Conservation (phyloP, 2,113 vertebrate genomes). For the Micronycteris hirsuta region DNA sequence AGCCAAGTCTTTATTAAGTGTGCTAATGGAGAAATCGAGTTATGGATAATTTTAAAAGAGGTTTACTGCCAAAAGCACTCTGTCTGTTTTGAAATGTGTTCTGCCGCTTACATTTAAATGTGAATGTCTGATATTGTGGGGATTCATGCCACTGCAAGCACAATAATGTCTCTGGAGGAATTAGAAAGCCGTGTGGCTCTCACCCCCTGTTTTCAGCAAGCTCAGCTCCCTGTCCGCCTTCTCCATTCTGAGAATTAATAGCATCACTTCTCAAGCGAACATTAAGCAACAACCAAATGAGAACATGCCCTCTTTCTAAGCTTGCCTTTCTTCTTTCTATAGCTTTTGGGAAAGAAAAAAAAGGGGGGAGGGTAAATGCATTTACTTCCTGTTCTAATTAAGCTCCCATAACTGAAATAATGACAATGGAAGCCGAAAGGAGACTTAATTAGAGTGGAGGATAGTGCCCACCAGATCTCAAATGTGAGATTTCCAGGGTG, state of each 20-base stretch:
- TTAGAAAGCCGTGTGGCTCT: background rate
- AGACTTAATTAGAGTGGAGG: constrained; percentile 2
- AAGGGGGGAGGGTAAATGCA: background rate
- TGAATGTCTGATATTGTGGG: background rate
- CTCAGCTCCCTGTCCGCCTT: background rate
- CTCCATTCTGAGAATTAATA: background rate
- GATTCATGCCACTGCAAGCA: background rate
- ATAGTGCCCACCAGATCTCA: background rate
- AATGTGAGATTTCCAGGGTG: background rate
- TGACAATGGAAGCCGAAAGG: background rate
- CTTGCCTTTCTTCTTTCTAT: background rate
- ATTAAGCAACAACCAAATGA: background rate
- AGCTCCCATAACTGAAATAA: background rate
- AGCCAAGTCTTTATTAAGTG: constrained; percentile 57
- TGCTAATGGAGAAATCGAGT: constrained; percentile 55
- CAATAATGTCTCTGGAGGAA: background rate
- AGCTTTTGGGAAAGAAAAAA: background rate
- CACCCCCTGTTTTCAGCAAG: background rate
- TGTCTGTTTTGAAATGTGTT: constrained; percentile 12
- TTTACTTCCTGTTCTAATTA: constrained; percentile 30
- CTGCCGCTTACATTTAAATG: background rate
- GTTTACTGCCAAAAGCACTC: constrained; percentile 56
- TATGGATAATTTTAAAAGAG: constrained; percentile 53
- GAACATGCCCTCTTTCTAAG: background rate
- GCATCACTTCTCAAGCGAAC: background rate